phyloP scores from a whole-genome alignment of 2,888 invertebrate genomes.

The Caenorhabditis imperialis region DNA sequence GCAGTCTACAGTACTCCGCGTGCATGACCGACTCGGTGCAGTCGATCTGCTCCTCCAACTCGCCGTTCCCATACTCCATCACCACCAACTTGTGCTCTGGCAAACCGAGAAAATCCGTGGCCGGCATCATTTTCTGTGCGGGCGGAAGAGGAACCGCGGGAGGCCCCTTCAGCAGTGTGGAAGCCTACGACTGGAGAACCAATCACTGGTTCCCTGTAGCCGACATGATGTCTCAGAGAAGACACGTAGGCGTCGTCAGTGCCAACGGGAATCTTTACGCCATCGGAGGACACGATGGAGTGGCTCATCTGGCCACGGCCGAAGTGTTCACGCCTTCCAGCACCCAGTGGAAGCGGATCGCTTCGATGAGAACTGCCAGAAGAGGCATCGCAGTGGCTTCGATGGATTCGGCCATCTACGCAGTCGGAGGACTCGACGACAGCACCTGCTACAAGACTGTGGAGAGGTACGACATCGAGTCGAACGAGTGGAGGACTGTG shows the following conservation, averaged over 20 bases:
- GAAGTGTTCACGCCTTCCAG: slow-evolving; percentile 73
- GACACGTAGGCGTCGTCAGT: slow-evolving; percentile 81
- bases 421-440: slow-evolving; percentile 81
- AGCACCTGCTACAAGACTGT: slow-evolving; percentile 79
- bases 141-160: slow-evolving; percentile 81
- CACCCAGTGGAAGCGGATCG: slow-evolving; percentile 50
- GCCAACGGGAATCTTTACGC: slow-evolving; percentile 79
- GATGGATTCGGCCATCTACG: slow-evolving; percentile 80
- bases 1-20: slow-evolving; percentile 32
- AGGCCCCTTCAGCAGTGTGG: slow-evolving; percentile 80
- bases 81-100: neutral
- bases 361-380: slow-evolving; percentile 68
- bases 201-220: slow-evolving; percentile 80
- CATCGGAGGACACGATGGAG: slow-evolving; percentile 81
- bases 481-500: slow-evolving; percentile 80
- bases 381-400: slow-evolving; percentile 80
- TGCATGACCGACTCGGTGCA: slow-evolving; percentile 56
- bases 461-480: slow-evolving; percentile 79
- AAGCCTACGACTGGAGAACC: slow-evolving; percentile 80
- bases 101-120: slow-evolving; percentile 79
- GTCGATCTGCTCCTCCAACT: slow-evolving; percentile 11
- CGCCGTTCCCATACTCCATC: neutral
- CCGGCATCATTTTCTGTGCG: slow-evolving; percentile 81
- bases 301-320: slow-evolving; percentile 80
- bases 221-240: slow-evolving; percentile 79